Conservation (phyloP, 2,888 invertebrate genomes). For the Harpalus rufipes region DNA sequence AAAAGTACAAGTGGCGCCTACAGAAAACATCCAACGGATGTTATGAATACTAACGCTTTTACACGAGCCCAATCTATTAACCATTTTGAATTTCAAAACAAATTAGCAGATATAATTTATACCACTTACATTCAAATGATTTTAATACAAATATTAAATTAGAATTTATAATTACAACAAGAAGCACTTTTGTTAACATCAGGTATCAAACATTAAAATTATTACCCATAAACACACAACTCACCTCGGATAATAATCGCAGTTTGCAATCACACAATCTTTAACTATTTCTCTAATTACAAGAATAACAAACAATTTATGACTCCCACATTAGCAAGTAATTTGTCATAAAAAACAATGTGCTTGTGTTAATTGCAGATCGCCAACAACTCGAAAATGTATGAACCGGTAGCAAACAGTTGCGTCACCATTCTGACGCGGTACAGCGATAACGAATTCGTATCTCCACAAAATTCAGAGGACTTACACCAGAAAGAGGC, state of each 20-base stretch:
- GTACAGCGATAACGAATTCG: constrained; percentile 69
- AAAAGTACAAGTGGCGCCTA: too few species aligned
- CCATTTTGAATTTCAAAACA: too few species aligned
- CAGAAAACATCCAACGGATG: too few species aligned
- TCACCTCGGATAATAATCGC: constrained; percentile 33
- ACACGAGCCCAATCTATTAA: too few species aligned
- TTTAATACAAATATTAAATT: background rate
- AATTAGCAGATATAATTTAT: too few species aligned
- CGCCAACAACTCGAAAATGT: constrained; percentile 73
- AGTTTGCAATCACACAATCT: constrained; percentile 27
- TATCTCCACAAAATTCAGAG: constrained; percentile 46
- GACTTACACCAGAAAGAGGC: constrained; percentile 52
- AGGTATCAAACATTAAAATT: background rate
- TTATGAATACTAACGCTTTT: too few species aligned
- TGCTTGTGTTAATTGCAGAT: constrained; percentile 70
- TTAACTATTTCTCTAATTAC: constrained; percentile 35
- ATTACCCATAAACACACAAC: constrained; percentile 26
- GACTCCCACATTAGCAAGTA: constrained; percentile 62
- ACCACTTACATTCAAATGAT: too few species aligned
- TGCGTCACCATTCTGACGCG: constrained; percentile 72
- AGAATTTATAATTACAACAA: background rate
- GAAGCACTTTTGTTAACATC: too few species aligned
- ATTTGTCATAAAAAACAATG: constrained; percentile 66
- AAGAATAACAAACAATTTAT: constrained; percentile 33
- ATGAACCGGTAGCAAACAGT: constrained; percentile 75